Base-by-base conservation (phyloP, 30 jellyfish, hydroid and myxozoan genomes). In the Catostylus mosaicus region DNA sequence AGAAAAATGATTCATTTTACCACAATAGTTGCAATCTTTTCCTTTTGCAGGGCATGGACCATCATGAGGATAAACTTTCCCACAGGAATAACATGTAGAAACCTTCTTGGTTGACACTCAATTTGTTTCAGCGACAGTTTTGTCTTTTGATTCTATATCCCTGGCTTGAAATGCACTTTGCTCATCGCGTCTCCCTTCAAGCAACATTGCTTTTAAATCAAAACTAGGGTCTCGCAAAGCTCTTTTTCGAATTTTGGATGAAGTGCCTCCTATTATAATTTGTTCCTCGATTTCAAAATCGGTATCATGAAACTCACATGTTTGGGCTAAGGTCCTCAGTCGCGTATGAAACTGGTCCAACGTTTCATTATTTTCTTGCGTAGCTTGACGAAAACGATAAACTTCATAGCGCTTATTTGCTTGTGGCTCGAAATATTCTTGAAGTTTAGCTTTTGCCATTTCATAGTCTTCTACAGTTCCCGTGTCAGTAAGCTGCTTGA, bases 261-360 rank as follows among this genome's bases (percentile, higher is more conserved):
- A 66, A 31, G 66, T 66, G 16, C 67, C 79, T 27, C 73, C 73
- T 9, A 60, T 60, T 12, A 60, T 60, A 60, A 60, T 60, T 23
- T 60, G 73, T 23, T 66, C 79, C 30, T 66, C 66, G 16, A 66
- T 66, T 66, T 66, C 79, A 67, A 66, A 66, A 7, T 66, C 79
- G n/a, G 61, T 18, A 18, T 66, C 66, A 66, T 23, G 11, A 31
- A 66, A 18, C 30, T 66, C 79, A 16, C 79, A 66, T 8, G 79
- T 66, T 66, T 66, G 79, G 27, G 79, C 12, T 31, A 66, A 66
- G 9, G 79, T 66, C 30, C 79, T 66, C 24, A 66, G 61, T 14
- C 67, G 79, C 66, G 27, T 66, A 67, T 66, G 79, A 66, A 66
- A 66, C 67, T 66, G 66, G 66, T 66, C 79, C 27, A 66, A 66